phyloP scores from a whole-genome alignment of 2,888 invertebrate genomes.

The Tipula unca region DNA sequence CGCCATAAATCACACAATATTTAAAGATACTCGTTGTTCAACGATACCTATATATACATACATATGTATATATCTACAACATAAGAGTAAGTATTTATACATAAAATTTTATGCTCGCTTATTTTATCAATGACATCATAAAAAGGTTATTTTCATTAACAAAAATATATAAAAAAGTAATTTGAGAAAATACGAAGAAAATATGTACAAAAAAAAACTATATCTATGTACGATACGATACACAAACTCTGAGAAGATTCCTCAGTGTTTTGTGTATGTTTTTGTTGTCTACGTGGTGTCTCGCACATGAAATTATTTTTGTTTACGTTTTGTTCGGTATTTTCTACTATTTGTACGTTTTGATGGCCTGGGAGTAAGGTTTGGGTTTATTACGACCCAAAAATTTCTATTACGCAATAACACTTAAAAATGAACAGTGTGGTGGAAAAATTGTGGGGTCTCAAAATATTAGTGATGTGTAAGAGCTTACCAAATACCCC shows the following conservation, averaged over 20 bases:
- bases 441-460: not conserved
- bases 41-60: not conserved
- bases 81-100: not conserved
- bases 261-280: not conserved
- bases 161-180: not conserved
- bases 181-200: not conserved
- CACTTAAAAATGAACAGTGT: not conserved
- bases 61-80: not conserved
- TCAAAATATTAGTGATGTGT: too few relatives aligned
- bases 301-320: not conserved
- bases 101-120: not conserved
- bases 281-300: conserved; percentile 1
- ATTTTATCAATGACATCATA: not conserved
- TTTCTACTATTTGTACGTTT: not conserved
- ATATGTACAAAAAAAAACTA: not conserved
- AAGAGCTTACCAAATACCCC: too few relatives aligned
- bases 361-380: not conserved
- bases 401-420: not conserved
- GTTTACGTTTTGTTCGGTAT: not conserved
- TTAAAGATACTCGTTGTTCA: not conserved
- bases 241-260: not conserved
- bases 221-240: not conserved
- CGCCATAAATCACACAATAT: not conserved
- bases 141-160: not conserved
- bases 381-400: not conserved